Evolutionary conservation across 2,797 vertebrate species (phyloP), one percentile per base, ranked within the genome.

Genomic region (Eulemur albifrons): DNA sequence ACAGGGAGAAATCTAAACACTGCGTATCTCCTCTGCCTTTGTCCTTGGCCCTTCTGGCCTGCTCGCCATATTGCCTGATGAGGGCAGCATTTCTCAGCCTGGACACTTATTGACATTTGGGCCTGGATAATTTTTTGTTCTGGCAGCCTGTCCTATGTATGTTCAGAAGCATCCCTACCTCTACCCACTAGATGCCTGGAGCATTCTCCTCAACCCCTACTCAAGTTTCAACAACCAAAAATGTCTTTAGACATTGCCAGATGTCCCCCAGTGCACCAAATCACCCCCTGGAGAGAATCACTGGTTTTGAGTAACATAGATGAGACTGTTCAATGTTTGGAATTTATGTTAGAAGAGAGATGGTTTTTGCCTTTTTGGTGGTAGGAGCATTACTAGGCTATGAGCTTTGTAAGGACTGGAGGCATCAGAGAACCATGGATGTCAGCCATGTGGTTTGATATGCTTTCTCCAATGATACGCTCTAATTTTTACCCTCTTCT

Each of bases 271-370:
- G 4, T 15, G 54, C 17, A 83, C 43, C 14, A 59, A 72, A 15
- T 45, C 11, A 35, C 15, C 50, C 43, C 43, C 5, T 23, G 0
- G 5, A 67, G 30, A 73, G 54, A 93, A 76, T 35, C 7, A 40
- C 0, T 59, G 82, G 48, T 13, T 89, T 89, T 76, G 35, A 32
- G 18, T 45, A 38, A 48, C 23, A 54, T 2, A 10, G 32, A 65
- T 23, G 21, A 13, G 50, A 14, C 20, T 57, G 18, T 67, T 57
- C 54, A 89, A 38, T 73, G 38, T 35, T 80, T 69, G 86, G 1
- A 21, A 23, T 75, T 88, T 94, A 21, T 43, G 65, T 21, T 40
- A 40, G 32, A 32, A 70, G 15, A 67, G 50, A 96, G 7, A 73
- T 27, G 67, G 27, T 15, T 25, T 76, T 92, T 79, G 17, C 18